phyloP scores from a whole-genome alignment of 2,888 invertebrate genomes.

The Polydrusus pterygomalis region DNA sequence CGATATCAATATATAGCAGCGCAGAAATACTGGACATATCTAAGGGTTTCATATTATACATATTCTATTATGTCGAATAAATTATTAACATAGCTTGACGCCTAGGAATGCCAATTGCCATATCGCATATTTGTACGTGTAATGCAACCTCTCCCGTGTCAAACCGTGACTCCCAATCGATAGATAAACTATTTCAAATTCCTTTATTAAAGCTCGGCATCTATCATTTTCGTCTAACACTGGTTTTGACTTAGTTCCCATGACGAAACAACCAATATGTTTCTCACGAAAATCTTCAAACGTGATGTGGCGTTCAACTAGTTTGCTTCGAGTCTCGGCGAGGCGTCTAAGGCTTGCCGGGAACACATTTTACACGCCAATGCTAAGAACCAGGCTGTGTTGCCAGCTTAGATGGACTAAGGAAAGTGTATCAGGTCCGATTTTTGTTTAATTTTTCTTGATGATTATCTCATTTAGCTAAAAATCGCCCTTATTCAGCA shows the following conservation, averaged over 20 bases:
- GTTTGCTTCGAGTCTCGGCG: constrained; percentile 4
- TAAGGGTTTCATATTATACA: not conserved
- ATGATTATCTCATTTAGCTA: no score
- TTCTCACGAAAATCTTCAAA: constrained; percentile 47
- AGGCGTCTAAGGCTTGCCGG: no score
- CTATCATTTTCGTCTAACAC: constrained; percentile 20
- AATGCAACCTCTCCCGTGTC: not conserved
- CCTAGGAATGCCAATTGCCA: not conserved
- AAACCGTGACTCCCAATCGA: constrained; percentile 14
- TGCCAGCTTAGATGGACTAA: no score
- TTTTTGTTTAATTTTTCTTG: no score
- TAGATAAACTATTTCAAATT: constrained; percentile 26
- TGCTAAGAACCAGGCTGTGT: no score
- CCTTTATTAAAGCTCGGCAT: constrained; percentile 13
- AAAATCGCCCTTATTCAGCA: no score
- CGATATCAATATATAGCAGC: no score
- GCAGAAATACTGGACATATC: no score
- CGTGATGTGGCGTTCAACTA: constrained; percentile 36
- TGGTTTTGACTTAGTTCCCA: constrained; percentile 42
- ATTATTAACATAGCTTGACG: not conserved
- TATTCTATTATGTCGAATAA: no score
- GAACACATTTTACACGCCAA: no score
- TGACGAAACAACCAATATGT: constrained; percentile 48
- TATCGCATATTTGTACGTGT: not conserved
- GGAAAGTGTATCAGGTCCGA: no score